phyloP scores from a whole-genome alignment of 2,113 vertebrate species.

The Hippoglossus stenolepis region DNA sequence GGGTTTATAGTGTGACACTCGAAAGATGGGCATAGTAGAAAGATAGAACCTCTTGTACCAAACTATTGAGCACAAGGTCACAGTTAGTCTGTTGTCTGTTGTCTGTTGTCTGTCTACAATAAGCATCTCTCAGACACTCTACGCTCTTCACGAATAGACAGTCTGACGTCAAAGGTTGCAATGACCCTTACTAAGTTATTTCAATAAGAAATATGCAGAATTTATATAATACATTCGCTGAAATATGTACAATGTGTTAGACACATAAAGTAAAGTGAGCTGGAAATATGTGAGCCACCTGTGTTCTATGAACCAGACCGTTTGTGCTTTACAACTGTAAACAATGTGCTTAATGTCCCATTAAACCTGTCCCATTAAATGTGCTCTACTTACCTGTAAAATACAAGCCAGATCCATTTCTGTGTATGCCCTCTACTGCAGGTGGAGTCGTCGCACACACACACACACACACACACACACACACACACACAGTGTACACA shows the following conservation, averaged over 20 bases:
- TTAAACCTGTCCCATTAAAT: background rate
- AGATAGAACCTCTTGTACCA: background rate
- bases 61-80: background rate
- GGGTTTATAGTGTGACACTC: background rate
- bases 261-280: background rate
- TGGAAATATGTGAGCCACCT: background rate
- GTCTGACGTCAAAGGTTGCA: background rate
- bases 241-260: background rate
- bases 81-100: background rate
- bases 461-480: background rate
- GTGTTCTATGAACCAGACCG: background rate
- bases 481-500: background rate
- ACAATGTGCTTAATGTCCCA: background rate
- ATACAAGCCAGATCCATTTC: slow-evolving; percentile 4
- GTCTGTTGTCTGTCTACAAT: background rate
- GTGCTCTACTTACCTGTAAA: background rate
- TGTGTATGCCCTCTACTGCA: background rate
- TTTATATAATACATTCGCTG: background rate
- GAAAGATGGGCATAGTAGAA: background rate
- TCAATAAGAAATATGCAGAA: background rate
- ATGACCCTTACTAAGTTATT: background rate
- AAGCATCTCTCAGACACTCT: background rate
- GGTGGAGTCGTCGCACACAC: slow-evolving; percentile 1
- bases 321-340: background rate
- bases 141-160: background rate